phyloP scores from a whole-genome alignment of 2,888 invertebrate species.

The Timandra comae region DNA sequence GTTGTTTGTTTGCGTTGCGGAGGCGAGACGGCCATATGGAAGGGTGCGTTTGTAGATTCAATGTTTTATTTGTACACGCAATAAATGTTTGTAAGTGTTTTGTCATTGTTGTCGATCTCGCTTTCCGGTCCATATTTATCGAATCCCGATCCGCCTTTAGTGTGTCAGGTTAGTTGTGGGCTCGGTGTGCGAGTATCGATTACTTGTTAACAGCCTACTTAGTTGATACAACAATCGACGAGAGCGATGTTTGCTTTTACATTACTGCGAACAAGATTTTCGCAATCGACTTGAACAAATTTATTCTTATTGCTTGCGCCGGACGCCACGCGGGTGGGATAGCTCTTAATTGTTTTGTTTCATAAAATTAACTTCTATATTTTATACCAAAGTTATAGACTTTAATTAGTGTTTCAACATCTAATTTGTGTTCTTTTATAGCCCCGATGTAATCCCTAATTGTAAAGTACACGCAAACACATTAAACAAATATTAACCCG shows the following conservation, averaged over 20 bases:
- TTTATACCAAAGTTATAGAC: too few species aligned
- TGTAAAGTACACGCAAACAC: background rate
- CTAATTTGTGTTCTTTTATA: too few species aligned
- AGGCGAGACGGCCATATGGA: constrained; percentile 49
- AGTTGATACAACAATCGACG: constrained; percentile 36
- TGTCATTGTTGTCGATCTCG: constrained; percentile 25
- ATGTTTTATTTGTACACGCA: constrained; percentile 21
- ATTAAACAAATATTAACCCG: constrained; percentile 27
- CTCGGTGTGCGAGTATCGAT: constrained; percentile 31
- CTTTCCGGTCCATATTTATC: constrained; percentile 29
- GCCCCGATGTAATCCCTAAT: constrained; percentile 3
- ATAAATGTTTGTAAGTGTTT: constrained; percentile 19
- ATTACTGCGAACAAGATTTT: too few species aligned
- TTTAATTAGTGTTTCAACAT: too few species aligned
- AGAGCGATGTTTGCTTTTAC: constrained; percentile 12
- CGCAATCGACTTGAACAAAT: too few species aligned
- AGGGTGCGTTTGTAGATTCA: constrained; percentile 25
- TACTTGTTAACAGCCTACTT: constrained; percentile 39
- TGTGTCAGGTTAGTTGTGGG: constrained; percentile 28
- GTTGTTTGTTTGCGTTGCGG: constrained; percentile 61
- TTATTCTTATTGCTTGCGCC: too few species aligned
- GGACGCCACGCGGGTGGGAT: too few species aligned
- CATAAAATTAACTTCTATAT: too few species aligned
- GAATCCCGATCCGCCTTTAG: constrained; percentile 38
- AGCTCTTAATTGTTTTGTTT: too few species aligned